Evolutionary conservation across 2,888 invertebrate species (phyloP).

Genomic region (Eumacrocentrus americanus): DNA sequence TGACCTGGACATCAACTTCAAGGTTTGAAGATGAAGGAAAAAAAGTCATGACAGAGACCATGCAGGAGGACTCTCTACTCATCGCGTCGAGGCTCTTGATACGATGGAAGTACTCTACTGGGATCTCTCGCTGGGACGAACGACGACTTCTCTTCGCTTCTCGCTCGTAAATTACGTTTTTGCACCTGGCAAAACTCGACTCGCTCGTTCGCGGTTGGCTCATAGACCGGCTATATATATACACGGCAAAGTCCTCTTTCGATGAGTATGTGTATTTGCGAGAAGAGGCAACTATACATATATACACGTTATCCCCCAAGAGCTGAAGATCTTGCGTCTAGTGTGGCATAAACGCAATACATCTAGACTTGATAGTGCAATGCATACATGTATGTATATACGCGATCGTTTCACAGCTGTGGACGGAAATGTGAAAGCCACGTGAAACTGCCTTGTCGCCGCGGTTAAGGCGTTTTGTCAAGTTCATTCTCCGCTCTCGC

Average conservation of each 20-base stretch:
- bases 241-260: background rate
- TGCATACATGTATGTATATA: background rate
- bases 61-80: too few relatives aligned
- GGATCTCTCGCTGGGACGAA: conserved; percentile 1
- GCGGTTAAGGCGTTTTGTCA: conserved; percentile 41
- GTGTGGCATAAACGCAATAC: background rate
- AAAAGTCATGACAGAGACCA: too few relatives aligned
- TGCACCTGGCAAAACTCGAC: conserved; percentile 36
- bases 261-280: conserved; percentile 1
- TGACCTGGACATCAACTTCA: too few relatives aligned
- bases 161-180: conserved; percentile 54
- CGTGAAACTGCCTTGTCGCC: conserved; percentile 33
- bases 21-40: too few relatives aligned
- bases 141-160: conserved; percentile 17
- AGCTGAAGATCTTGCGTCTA: conserved; percentile 3
- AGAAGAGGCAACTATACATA: conserved; percentile 1
- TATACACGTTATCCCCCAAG: background rate
- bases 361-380: background rate
- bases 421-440: conserved; percentile 40
- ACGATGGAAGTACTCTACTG: conserved; percentile 1
- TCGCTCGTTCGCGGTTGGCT: conserved; percentile 23
- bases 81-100: too few relatives aligned
- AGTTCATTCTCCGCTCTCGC: conserved; percentile 21
- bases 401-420: background rate
- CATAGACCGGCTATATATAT: conserved; percentile 5